phyloP scores from a whole-genome alignment of 2,888 invertebrate genomes.

The Sinotaia quadrata region DNA sequence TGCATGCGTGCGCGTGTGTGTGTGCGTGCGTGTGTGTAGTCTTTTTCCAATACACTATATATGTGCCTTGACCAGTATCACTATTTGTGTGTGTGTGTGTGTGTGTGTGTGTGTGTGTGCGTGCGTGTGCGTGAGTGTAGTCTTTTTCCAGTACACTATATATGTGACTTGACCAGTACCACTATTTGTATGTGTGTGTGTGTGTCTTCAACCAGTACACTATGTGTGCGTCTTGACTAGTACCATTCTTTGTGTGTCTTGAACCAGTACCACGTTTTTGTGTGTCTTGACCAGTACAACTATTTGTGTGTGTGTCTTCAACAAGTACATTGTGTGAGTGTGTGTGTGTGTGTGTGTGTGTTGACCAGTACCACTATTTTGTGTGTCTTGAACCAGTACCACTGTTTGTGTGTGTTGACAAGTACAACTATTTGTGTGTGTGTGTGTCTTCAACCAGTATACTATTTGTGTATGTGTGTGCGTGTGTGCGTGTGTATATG shows the following conservation, averaged over 20 bases:
- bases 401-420: neutral
- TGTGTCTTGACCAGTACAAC: no score
- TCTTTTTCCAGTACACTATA: neutral
- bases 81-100: neutral
- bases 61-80: neutral
- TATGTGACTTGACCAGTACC: neutral
- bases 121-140: neutral
- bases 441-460: neutral
- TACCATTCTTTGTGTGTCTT: neutral
- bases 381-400: neutral
- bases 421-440: neutral
- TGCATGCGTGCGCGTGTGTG: neutral
- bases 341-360: neutral
- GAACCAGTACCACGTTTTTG: no score
- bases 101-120: neutral
- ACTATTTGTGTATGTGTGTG: no score
- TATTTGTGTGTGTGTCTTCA: neutral
- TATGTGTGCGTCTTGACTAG: neutral
- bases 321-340: neutral
- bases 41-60: neutral
- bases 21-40: neutral
- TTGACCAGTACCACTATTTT: neutral
- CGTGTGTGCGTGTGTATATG: neutral
- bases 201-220: neutral
- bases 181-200: neutral